Evolutionary conservation across 1,140 invertebrate species (phyloP).

Genomic region (Olivierus martensii): DNA sequence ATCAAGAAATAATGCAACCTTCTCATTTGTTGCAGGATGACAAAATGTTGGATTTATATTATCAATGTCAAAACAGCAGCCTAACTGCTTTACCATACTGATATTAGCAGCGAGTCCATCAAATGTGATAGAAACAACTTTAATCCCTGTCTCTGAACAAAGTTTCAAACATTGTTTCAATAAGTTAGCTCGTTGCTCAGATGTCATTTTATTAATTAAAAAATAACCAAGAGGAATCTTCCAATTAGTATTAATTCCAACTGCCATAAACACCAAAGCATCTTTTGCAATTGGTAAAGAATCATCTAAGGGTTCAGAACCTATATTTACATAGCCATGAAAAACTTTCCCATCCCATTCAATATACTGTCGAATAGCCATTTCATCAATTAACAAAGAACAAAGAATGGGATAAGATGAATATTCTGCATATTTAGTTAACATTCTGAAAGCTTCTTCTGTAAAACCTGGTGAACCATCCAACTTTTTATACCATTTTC

Average conservation of each 20-base stretch:
- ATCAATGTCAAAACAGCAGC: no score
- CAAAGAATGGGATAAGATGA: conserved; percentile 4
- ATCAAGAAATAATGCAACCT: no score
- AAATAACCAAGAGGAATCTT: conserved; percentile 16
- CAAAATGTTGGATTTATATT: no score
- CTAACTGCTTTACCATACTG: no score
- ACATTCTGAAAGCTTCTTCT: background rate
- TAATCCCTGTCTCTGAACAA: no score
- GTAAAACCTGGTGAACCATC: conserved; percentile 1
- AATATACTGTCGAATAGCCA: conserved; percentile 26
- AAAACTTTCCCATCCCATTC: conserved; percentile 24
- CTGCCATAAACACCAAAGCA: conserved; percentile 27
- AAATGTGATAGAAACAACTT: no score
- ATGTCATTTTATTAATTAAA: background rate
- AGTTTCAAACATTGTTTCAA: no score
- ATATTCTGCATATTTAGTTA: background rate
- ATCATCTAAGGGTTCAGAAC: conserved; percentile 21
- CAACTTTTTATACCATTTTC: conserved; percentile 1
- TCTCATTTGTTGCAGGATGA: no score
- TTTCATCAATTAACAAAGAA: conserved; percentile 29
- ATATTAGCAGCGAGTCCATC: no score
- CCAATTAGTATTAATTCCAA: conserved; percentile 24
- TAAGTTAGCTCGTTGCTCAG: background rate
- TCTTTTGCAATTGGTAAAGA: conserved; percentile 23
- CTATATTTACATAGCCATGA: conserved; percentile 26